Evolutionary conservation across 2,797 vertebrate species (phyloP).

Genomic region (Columba guinea): DNA sequence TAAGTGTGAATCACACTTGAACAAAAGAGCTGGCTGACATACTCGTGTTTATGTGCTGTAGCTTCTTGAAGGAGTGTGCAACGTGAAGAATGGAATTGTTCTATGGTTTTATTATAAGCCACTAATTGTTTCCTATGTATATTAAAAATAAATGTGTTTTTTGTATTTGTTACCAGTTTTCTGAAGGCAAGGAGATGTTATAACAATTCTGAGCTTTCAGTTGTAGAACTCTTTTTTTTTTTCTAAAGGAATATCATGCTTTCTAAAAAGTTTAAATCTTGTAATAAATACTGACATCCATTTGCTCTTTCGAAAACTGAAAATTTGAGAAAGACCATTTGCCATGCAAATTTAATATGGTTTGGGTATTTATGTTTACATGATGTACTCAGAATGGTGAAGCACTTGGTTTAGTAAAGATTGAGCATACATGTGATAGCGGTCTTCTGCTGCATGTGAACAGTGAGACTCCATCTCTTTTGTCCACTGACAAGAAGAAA

Average conservation of each 20-base stretch:
- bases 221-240: background rate
- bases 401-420: background rate
- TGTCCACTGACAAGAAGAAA: background rate
- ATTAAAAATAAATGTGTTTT: background rate
- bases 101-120: background rate
- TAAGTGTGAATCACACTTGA: background rate
- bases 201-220: background rate
- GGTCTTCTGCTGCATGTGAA: background rate
- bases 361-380: background rate
- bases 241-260: background rate
- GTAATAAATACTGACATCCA: background rate
- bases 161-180: background rate
- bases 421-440: accelerated
- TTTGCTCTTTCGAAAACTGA: background rate
- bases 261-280: background rate
- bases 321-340: background rate
- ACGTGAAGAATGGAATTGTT: background rate
- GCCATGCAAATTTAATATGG: background rate
- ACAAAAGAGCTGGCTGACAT: background rate
- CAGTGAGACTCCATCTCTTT: background rate
- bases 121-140: background rate
- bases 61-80: background rate
- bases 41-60: background rate
- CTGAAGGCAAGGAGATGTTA: background rate
- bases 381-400: background rate